phyloP scores from a whole-genome alignment of 2,797 vertebrate genomes.

The Anniella stebbinsi region DNA sequence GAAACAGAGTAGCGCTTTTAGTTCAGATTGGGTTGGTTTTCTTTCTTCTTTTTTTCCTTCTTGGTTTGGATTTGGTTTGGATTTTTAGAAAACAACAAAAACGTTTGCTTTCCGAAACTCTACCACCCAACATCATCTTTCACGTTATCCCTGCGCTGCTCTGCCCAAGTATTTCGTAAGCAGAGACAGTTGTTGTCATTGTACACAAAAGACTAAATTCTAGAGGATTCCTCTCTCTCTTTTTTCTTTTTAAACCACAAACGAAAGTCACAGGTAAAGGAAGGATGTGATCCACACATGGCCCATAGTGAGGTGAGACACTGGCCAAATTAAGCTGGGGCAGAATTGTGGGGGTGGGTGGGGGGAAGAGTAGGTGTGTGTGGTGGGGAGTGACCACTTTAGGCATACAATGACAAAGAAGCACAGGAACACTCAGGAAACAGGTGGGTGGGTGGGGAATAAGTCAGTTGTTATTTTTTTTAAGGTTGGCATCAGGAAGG shows the following conservation, averaged over 20 bases:
- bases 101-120: slow-evolving; percentile 56
- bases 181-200: slow-evolving; percentile 66
- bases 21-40: slow-evolving; percentile 45
- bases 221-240: slow-evolving; percentile 60
- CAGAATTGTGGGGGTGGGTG: slow-evolving; percentile 11
- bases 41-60: too few species aligned
- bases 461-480: slow-evolving; percentile 12
- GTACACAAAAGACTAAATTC: slow-evolving; percentile 56
- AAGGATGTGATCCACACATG: slow-evolving; percentile 80
- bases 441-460: slow-evolving; percentile 51
- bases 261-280: slow-evolving; percentile 84
- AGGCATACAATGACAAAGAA: slow-evolving; percentile 80
- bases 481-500: slow-evolving; percentile 66
- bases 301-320: slow-evolving; percentile 81
- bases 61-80: not conserved
- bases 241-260: slow-evolving; percentile 70
- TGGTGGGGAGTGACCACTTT: slow-evolving; percentile 67
- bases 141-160: slow-evolving; percentile 37
- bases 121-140: slow-evolving; percentile 68
- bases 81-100: not conserved
- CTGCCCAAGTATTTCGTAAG: slow-evolving; percentile 54
- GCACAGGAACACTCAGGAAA: slow-evolving; percentile 75
- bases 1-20: slow-evolving; percentile 11
- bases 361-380: not conserved
- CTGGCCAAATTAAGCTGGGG: slow-evolving; percentile 73